Evolutionary conservation across 2,113 vertebrate genomes (phyloP).

Genomic region (Eurypyga helias): DNA sequence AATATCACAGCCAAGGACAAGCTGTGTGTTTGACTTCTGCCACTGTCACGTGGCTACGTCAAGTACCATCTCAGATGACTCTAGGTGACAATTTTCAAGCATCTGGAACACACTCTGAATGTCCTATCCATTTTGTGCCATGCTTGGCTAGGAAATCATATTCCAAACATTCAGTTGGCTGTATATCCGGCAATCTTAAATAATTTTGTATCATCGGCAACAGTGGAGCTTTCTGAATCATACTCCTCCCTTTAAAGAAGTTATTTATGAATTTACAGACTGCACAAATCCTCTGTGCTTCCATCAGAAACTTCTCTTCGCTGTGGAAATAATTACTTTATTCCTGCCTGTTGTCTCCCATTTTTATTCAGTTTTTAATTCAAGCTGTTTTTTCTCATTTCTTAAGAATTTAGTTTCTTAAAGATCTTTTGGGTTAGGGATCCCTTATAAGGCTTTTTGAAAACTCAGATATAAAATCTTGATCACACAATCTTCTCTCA

Average conservation of each 20-base stretch:
- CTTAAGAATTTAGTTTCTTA: neutral
- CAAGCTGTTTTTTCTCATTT: neutral
- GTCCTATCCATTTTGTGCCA: neutral
- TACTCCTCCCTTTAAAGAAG: neutral
- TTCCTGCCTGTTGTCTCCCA: neutral
- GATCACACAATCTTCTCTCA: neutral
- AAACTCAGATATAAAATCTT: neutral
- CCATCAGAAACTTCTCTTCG: neutral
- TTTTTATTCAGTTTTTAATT: neutral
- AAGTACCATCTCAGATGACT: neutral
- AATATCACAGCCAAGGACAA: neutral
- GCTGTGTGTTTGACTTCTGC: neutral
- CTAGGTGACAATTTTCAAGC: neutral
- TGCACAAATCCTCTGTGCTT: neutral
- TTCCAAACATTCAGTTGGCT: neutral
- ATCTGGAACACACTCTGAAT: neutral
- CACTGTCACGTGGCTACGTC: rapidly evolving
- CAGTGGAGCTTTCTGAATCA: neutral
- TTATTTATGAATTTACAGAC: neutral
- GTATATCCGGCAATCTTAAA: neutral
- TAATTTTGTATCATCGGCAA: neutral
- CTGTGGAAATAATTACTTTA: neutral
- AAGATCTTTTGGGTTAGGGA: neutral
- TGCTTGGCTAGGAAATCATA: neutral
- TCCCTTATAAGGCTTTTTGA: neutral